Conservation (phyloP, 37 sponge, comb jelly and placozoan species). For the Eunapius fragilis region DNA sequence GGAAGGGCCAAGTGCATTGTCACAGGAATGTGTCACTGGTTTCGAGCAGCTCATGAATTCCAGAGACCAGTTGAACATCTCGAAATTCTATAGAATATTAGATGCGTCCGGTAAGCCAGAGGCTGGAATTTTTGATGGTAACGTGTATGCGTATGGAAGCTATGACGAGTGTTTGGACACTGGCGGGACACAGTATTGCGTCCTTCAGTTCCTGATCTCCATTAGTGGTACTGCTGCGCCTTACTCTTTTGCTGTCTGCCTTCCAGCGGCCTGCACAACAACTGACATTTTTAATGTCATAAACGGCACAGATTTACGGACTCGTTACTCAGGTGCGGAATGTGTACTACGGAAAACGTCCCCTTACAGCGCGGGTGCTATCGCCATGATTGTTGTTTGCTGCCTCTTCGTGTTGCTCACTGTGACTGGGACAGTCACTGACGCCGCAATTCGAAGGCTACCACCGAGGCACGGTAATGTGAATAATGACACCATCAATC, state of each 20-base stretch:
- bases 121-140: conserved; percentile 56
- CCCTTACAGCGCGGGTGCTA: conserved; percentile 41
- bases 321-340: neutral
- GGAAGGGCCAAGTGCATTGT: neutral
- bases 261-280: conserved; percentile 24
- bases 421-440: conserved; percentile 13
- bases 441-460: neutral
- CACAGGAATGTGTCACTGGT: neutral
- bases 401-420: conserved; percentile 28
- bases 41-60: neutral
- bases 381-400: conserved; percentile 57
- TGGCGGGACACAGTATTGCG: conserved; percentile 43
- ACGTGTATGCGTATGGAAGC: conserved; percentile 31
- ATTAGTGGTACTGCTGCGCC: neutral
- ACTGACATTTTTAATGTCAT: conserved; percentile 5
- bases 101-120: conserved; percentile 51
- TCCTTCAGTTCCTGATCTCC: neutral
- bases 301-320: neutral
- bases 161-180: conserved; percentile 71
- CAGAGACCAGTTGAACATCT: neutral
- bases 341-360: neutral
- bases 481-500: neutral
- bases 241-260: conserved; percentile 28
- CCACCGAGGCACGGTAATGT: neutral
- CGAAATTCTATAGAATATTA: neutral